phyloP scores from a whole-genome alignment of 2,888 invertebrate genomes.

The Pseudococcus viburni region DNA sequence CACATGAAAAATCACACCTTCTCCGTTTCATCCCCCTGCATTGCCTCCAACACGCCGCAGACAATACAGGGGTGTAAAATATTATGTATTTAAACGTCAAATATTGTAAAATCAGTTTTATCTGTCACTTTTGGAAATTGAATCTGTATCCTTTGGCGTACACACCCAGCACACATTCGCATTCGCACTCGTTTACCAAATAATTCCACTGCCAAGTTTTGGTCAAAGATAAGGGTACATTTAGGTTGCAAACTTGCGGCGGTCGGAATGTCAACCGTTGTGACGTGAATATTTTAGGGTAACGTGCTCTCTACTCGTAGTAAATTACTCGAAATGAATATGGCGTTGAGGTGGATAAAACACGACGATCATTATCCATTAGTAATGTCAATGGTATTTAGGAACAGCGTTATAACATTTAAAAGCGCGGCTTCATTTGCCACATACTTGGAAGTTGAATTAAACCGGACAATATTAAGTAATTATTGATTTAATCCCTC shows the following conservation, averaged over 20 bases:
- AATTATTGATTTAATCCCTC: conserved; percentile 48
- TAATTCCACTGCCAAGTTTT: conserved; percentile 26
- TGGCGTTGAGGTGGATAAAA: conserved; percentile 48
- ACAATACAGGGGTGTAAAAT: not conserved
- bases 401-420: conserved; percentile 44
- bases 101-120: conserved; percentile 1
- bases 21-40: not conserved
- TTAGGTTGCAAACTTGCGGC: conserved; percentile 35
- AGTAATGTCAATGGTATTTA: conserved; percentile 60
- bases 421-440: conserved; percentile 41
- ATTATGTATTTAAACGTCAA: not conserved
- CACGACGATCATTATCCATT: conserved; percentile 62
- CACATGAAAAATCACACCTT: not conserved
- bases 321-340: conserved; percentile 37
- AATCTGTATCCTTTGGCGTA: not conserved
- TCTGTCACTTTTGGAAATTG: conserved; percentile 10
- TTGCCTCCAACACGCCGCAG: not conserved
- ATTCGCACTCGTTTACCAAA: not conserved
- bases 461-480: conserved; percentile 44
- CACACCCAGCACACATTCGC: too few relatives aligned
- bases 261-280: conserved; percentile 46
- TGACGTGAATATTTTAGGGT: conserved; percentile 42
- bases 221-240: conserved; percentile 45
- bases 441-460: conserved; percentile 56
- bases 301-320: not conserved